These are phyloP conservation scores for Calidris pygmaea DNA, from an alignment of 2,113 vertebrate genomes.

Conservation along the genomic window DNA sequence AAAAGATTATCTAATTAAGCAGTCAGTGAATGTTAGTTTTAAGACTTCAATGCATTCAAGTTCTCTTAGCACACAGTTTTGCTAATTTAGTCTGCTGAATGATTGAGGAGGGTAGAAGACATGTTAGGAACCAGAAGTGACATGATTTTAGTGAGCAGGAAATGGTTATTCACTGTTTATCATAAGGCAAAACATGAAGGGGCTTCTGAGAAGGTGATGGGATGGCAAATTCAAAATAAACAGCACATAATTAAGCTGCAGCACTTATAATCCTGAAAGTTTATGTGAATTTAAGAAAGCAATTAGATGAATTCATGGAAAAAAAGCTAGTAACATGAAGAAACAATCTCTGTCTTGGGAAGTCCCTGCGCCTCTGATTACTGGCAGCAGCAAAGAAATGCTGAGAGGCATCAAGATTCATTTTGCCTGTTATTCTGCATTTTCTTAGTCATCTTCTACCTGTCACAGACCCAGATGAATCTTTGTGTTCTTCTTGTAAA, in stretches of 20 bases:
- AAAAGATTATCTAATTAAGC: not conserved
- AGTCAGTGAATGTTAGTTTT: not conserved
- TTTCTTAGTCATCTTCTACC: not conserved
- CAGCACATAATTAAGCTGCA: not conserved
- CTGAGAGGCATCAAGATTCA: not conserved
- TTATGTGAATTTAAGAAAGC: conserved; percentile 14
- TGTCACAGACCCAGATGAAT: not conserved
- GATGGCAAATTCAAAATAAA: not conserved
- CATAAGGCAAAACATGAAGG: not conserved
- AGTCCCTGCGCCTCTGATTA: not conserved
- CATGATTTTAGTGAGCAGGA: not conserved
- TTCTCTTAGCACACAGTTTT: not conserved
- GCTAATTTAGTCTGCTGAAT: not conserved
- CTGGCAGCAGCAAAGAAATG: not conserved
- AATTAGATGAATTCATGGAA: conserved; percentile 24
- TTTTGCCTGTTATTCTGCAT: not conserved
- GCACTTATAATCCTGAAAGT: not conserved
- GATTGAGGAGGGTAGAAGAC: not conserved
- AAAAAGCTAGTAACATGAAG: conserved; percentile 1
- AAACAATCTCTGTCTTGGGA: not conserved
- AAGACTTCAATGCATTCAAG: not conserved
- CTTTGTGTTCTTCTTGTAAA: not conserved
- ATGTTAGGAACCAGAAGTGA: not conserved
- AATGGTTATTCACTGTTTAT: not conserved
- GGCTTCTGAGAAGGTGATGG: not conserved